Conservation (phyloP, 2,113 vertebrate species). For the Lasiurus cinereus region DNA sequence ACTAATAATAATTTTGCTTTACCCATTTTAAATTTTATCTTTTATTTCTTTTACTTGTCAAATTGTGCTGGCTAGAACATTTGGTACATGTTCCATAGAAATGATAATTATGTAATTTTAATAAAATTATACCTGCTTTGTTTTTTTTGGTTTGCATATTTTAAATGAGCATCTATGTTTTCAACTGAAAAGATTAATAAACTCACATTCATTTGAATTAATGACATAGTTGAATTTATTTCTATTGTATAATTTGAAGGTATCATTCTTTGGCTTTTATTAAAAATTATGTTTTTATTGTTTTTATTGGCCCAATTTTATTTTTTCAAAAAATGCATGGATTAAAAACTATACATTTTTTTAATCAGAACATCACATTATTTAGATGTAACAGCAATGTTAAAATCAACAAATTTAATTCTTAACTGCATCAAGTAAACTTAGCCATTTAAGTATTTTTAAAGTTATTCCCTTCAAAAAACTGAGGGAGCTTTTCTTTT, state of each 20-base stretch:
- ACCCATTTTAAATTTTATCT: not conserved
- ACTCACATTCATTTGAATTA: not conserved
- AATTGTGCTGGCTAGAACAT: not conserved
- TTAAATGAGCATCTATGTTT: not conserved
- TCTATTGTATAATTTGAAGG: not conserved
- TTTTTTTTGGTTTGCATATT: not conserved
- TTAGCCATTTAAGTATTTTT: conserved; percentile 83
- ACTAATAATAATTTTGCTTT: not conserved
- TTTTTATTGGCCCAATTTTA: not conserved
- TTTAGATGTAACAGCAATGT: conserved; percentile 87
- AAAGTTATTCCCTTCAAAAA: conserved; percentile 85
- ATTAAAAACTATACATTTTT: not conserved
- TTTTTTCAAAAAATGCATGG: not conserved
- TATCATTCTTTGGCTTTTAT: not conserved
- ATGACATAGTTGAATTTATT: not conserved
- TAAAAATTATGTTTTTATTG: not conserved
- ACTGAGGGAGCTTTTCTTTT: conserved; percentile 84
- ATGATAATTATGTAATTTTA: not conserved
- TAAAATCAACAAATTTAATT: conserved; percentile 89
- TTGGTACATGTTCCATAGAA: not conserved
- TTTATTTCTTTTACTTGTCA: conserved; percentile 8
- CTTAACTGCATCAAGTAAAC: conserved; percentile 88
- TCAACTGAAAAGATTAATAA: not conserved
- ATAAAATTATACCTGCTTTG: not conserved
- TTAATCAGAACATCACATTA: conserved; percentile 80